Evolutionary conservation across 2,888 invertebrate genomes (phyloP), one percentile per base, ranked within the genome.

Genomic region (Cephus pygmeus): DNA sequence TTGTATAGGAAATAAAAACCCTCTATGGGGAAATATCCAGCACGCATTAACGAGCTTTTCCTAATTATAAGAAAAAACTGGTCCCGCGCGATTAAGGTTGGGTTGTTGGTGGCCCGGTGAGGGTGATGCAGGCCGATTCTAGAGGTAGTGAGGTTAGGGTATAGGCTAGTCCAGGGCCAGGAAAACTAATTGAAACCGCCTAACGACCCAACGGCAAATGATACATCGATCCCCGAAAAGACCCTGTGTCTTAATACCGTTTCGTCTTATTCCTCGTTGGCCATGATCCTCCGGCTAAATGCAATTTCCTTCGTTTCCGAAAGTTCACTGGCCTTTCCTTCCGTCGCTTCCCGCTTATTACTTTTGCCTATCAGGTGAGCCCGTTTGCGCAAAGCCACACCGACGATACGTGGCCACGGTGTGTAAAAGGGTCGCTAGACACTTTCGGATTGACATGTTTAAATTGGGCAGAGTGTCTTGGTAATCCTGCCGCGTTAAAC

Each of bases 101-200:
- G 87, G 85, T 77, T 68, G 35, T 76, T 69, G 80, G 75, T 78
- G 34, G 75, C 15, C 71, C 78, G 78, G 76, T 56, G 69, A 33
- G 74, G 77, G 75, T 68, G 76, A 77, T 75, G 79, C 69, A 73
- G 74, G 33, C 33, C 79, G 79, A 76, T 79, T 79, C 81, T 81
- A 82, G 77, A 82, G 81, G 84, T 81, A 81, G 84, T 73, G 77
- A 84, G 84, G 83, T 81, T 82, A 83, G 85, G 30, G 78, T 73
- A 76, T 34, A 69, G 75, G 71, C 75, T 71, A 73, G 75, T 73
- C 75, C 78, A 75, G 78, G 75, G 75, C 78, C 83, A 86, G 86
- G 90, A 90, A 90, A 91, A 91, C 90, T 91, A 91, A 91, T 91
- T 91, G 91, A 91, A 91, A 91, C 88, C 90, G 89, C 90, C 90